These are phyloP conservation scores for Epiperipatus broadwayi DNA, from an alignment of 2,888 invertebrate species.

Conservation along the genomic window DNA sequence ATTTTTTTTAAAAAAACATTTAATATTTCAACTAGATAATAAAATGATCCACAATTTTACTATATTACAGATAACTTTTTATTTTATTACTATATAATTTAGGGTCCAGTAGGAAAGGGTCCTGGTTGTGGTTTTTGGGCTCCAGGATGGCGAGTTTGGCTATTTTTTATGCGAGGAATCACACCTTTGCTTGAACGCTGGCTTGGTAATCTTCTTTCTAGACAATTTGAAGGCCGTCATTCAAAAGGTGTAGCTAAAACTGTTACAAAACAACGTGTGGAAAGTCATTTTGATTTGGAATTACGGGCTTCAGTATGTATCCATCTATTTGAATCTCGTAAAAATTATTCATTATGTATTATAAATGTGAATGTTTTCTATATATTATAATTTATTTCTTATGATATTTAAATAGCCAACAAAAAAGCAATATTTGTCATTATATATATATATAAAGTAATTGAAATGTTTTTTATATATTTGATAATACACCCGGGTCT, in stretches of 20 bases:
- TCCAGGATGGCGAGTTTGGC: slow-evolving; percentile 97
- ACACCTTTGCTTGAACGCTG: slow-evolving; percentile 93
- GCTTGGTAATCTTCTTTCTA: slow-evolving; percentile 93
- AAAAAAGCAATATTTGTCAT: too few species aligned
- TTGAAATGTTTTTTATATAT: too few species aligned
- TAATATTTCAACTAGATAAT: too few species aligned
- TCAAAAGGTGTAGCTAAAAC: slow-evolving; percentile 99
- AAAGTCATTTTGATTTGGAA: slow-evolving; percentile 97
- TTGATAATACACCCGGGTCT: too few species aligned
- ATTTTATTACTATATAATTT: slow-evolving; percentile 18
- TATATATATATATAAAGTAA: too few species aligned
- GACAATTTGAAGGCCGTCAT: slow-evolving; percentile 97
- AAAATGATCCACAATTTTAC: too few species aligned
- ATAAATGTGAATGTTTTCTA: neutral
- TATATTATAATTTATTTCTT: too few species aligned
- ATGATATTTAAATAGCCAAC: too few species aligned
- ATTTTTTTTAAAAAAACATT: slow-evolving; percentile 4
- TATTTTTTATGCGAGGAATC: slow-evolving; percentile 98
- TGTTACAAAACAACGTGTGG: slow-evolving; percentile 96
- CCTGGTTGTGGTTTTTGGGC: slow-evolving; percentile 98
- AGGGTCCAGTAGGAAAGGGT: slow-evolving; percentile 95
- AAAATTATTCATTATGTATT: slow-evolving; percentile 14
- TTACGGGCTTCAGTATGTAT: slow-evolving; percentile 63
- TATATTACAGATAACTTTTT: too few species aligned
- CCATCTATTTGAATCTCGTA: too few species aligned